A percentile compares a stretch with the other conserved stretches of the same genome.
Conservation (phyloP, 2,888 invertebrate species). For the Stegana nigrithorax region DNA sequence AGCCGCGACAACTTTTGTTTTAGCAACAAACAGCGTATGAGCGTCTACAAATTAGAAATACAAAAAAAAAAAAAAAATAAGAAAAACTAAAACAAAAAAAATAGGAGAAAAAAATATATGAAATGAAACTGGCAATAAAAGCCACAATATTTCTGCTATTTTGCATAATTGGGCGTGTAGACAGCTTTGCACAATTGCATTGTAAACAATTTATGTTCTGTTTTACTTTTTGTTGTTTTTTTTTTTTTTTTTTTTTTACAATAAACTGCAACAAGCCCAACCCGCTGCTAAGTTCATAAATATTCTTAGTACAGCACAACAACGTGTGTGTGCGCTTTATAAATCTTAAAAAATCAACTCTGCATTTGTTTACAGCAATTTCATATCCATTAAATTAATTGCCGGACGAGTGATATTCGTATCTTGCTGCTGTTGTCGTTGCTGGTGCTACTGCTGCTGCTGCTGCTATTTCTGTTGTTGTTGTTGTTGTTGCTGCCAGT, state of each 20-base stretch:
- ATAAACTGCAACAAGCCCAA: no score
- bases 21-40: not conserved
- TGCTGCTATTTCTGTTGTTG: slow-evolving; percentile 1
- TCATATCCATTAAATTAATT: slow-evolving; percentile 47
- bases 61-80: no score
- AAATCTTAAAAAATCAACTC: slow-evolving; percentile 18
- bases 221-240: no score
- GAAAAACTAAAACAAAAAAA: no score
- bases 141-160: slow-evolving; percentile 22
- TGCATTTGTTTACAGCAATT: slow-evolving; percentile 35
- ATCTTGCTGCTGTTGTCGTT: not conserved
- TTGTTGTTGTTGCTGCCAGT: not conserved
- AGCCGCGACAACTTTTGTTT: slow-evolving; percentile 4
- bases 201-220: no score
- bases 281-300: not conserved
- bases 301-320: slow-evolving; percentile 16
- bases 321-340: slow-evolving; percentile 19
- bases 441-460: slow-evolving; percentile 18
- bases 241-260: no score
- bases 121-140: no score
- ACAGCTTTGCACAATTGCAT: not conserved
- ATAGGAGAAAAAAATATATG: no score
- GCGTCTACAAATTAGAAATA: slow-evolving; percentile 13
- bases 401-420: slow-evolving; percentile 31
- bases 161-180: slow-evolving; percentile 45